These are phyloP conservation scores for Hypocryptadius cinnamomeus DNA, from an alignment of 2,113 vertebrate species.

Conservation along the genomic window DNA sequence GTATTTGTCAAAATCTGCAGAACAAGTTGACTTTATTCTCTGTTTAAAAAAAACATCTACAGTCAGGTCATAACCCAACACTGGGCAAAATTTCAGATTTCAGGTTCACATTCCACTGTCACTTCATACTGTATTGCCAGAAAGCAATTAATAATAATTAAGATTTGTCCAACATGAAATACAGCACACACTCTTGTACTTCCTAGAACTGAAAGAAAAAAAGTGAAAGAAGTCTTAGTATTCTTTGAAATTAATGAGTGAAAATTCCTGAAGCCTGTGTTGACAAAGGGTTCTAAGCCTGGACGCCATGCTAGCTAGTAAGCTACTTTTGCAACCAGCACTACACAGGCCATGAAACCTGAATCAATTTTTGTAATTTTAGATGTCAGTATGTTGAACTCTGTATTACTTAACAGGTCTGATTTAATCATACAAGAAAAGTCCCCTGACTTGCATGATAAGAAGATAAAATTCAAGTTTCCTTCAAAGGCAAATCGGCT, in stretches of 20 bases:
- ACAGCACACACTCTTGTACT: background rate
- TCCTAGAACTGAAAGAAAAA: background rate
- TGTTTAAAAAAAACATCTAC: background rate
- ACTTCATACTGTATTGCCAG: background rate
- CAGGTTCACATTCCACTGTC: background rate
- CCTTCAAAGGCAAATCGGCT: background rate
- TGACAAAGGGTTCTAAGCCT: background rate
- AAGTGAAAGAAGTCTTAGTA: background rate
- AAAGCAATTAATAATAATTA: conserved; percentile 36
- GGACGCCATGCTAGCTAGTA: background rate
- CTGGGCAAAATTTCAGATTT: conserved; percentile 44
- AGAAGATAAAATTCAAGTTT: background rate
- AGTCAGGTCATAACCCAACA: background rate
- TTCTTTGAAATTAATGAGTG: background rate
- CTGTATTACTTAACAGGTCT: background rate
- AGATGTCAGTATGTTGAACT: background rate
- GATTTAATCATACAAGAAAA: background rate
- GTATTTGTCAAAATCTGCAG: background rate
- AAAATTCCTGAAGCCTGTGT: background rate
- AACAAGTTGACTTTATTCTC: background rate
- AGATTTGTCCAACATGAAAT: conserved; percentile 7
- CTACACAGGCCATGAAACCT: background rate
- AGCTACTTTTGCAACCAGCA: background rate
- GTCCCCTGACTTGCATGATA: background rate
- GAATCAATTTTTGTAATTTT: background rate